These are phyloP conservation scores for Thelaira solivaga DNA, from an alignment of 2,888 invertebrate species.

Conservation along the genomic window DNA sequence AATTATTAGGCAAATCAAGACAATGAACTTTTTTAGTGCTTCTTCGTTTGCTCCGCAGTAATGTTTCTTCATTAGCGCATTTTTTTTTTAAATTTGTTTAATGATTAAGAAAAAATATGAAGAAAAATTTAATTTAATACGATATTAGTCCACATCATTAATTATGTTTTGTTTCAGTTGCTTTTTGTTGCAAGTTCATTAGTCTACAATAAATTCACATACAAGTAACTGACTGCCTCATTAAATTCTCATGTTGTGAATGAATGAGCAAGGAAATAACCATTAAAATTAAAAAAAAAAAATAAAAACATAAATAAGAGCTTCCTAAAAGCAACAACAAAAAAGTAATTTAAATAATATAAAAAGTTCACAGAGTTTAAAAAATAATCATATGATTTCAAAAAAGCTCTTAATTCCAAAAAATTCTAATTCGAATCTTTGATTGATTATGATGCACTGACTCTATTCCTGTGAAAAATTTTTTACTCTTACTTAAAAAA, in stretches of 20 bases:
- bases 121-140: neutral
- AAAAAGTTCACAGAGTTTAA: too few species aligned
- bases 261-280: conserved; percentile 4
- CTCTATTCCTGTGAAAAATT: too few species aligned
- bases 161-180: neutral
- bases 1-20: conserved; percentile 15
- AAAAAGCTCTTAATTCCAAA: too few species aligned
- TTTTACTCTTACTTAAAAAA: too few species aligned
- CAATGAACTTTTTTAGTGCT: conserved; percentile 4
- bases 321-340: too few species aligned
- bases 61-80: neutral
- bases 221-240: conserved; percentile 25
- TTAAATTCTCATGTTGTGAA: conserved; percentile 35
- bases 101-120: neutral
- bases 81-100: conserved; percentile 15
- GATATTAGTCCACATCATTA: neutral
- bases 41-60: neutral
- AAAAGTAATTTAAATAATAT: too few species aligned
- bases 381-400: too few species aligned
- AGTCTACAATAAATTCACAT: conserved; percentile 26
- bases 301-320: too few species aligned
- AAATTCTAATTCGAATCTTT: too few species aligned
- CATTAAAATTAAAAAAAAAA: neutral
- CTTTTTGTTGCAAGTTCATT: conserved; percentile 32
- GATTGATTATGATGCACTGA: too few species aligned